Base-by-base conservation (phyloP, 2,888 invertebrate species). In the Caenorhabditis japonica region DNA sequence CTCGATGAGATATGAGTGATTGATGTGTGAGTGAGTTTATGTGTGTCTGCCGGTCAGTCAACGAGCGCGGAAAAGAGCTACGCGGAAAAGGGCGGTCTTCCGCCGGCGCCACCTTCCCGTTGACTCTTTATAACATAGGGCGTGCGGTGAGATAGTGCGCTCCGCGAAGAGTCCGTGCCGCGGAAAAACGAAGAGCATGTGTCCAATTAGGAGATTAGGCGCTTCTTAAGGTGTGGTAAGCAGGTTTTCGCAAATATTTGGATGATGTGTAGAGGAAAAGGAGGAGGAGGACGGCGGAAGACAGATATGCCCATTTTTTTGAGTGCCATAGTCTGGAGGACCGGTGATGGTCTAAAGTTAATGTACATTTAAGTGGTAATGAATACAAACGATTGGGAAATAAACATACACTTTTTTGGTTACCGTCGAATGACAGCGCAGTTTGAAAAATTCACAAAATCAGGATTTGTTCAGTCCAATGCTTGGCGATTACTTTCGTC, bases 171-270 rank as follows among this genome's bases (percentile, higher is more conserved):
- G n/a, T n/a, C n/a, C 34, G 13, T 34, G n/a, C 53, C 60, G n/a
- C n/a, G 58, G 69, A 51, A 59, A 38, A 56, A 25, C 52, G 19
- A 38, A 23, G 25, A 68, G 68, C 68, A 58, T 59, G 60, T 69
- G 69, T 70, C 60, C 60, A 60, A 61, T 60, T 55, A 69, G 69
- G 46, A 46, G 59, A 59, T 59, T 59, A 58, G 53, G 68, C 58
- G 69, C 56, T 56, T 51, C 52, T 51, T 56, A 52, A 30, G 60
- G 69, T 70, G 69, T 69, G 69, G 53, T 70, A 70, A 61, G 62
- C 71, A 46, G 64, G 71, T 71, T 71, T 71, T 53, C 47, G 58
- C 69, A 69, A 69, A 69, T 60, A 69, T 69, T 69, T 69, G 66
- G 25, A 10, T 13, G 33, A 17, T 52, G 38, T 59, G 25, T 38